phyloP scores from a whole-genome alignment of 2,113 vertebrate species.

The Rhinopomastus cyanomelas region DNA sequence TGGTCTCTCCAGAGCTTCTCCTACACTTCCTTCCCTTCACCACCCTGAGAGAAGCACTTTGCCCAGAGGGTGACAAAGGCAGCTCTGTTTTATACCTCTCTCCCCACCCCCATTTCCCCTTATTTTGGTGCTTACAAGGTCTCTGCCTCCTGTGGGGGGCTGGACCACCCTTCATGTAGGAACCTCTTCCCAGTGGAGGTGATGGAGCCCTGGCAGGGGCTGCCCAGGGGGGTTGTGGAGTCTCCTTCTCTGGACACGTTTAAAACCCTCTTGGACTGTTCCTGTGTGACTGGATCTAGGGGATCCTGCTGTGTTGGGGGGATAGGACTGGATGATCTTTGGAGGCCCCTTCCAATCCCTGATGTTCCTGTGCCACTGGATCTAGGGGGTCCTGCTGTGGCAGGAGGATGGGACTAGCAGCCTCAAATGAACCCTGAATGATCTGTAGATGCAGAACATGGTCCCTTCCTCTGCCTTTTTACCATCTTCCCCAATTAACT shows the following conservation, averaged over 20 bases:
- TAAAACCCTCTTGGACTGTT: no score
- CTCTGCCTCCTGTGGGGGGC: neutral
- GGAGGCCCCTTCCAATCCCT: no score
- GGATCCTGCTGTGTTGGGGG: no score
- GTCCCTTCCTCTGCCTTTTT: neutral
- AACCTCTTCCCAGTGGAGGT: conserved; percentile 17
- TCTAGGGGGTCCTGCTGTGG: no score
- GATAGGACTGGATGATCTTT: no score
- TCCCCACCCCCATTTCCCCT: neutral
- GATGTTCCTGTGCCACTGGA: no score
- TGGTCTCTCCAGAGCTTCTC: conserved; percentile 22
- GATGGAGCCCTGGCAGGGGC: no score
- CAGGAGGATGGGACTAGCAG: no score
- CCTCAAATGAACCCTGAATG: no score
- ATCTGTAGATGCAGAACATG: neutral
- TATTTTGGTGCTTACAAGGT: neutral
- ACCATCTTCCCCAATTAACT: conserved; percentile 56
- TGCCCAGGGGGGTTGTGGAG: no score
- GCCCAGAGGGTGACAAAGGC: conserved; percentile 25
- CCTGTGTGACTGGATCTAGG: no score
- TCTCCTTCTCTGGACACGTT: no score
- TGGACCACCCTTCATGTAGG: neutral
- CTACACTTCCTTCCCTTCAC: conserved; percentile 47
- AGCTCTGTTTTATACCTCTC: conserved; percentile 19
- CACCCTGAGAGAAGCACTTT: conserved; percentile 8